Base-by-base conservation (phyloP, 2,888 invertebrate species). In the Acleris sparsana region DNA sequence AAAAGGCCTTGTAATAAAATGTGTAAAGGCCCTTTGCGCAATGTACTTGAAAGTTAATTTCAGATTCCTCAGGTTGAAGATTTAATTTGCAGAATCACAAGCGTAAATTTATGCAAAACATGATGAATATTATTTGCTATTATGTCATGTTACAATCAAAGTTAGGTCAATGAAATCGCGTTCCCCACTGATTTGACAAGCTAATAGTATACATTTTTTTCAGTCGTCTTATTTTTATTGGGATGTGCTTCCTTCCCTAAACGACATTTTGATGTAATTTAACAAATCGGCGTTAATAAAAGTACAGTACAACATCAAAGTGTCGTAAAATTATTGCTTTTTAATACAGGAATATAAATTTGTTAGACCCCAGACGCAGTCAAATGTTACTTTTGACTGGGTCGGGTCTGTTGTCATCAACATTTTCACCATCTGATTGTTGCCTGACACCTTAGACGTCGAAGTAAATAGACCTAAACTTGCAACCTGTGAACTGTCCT, bases 371-470 rank as follows among this genome's bases (percentile, higher is more conserved):
- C 44, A n/a, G 75, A 70, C 70, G 64, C 73, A 70, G 67, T 69
- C 63, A 71, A 80, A 77, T 79, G 80, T 75, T 6, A 76, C 80
- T 78, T 78, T 78, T 77, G 69, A 69, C 72, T 72, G 73, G 69
- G 75, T 73, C 72, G 77, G 7, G 46, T 46, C 46, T 73, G 48
- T 73, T 63, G 73, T 75, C 86, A 85, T 80, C 72, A 64, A 74
- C 84, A 85, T 83, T 80, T 78, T 83, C 84, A 86, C 84, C 82
- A 80, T 81, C 75, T 79, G 77, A 78, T 73, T 83, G 80, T 84
- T 80, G 84, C 82, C 83, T 85, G 76, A 84, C 83, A 86, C 83
- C 70, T 81, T 85, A 87, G 83, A 72, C 72, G 75, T 82, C 81
- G 73, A 76, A 71, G 70, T 77, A 72, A 76, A 73, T 80, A 78